Percentiles rank a stretch among this genome's conserved stretches.
phyloP scores from a whole-genome alignment of 2,113 vertebrate species.

The Anhinga anhinga region DNA sequence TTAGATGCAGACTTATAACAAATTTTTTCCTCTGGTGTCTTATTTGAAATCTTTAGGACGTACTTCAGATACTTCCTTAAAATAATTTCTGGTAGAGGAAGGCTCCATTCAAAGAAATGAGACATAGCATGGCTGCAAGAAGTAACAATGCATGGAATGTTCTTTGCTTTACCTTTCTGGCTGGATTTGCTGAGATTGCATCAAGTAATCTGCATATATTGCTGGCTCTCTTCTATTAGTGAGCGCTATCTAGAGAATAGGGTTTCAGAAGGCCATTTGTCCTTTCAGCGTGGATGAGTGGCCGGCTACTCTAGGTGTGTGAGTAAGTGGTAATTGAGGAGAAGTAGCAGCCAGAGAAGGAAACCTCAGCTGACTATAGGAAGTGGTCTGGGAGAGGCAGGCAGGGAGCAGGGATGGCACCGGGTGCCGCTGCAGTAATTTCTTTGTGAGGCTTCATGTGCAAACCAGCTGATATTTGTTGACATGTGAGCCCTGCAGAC shows the following conservation, averaged over 20 bases:
- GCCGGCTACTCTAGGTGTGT: background rate
- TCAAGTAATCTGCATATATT: background rate
- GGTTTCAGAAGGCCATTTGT: background rate
- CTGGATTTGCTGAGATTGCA: background rate
- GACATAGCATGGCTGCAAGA: background rate
- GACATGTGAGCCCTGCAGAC: slow-evolving; percentile 28
- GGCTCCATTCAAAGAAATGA: background rate
- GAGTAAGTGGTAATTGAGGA: background rate
- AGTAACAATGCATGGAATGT: background rate
- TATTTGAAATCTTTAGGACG: background rate
- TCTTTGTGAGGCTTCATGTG: background rate
- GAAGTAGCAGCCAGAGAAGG: background rate
- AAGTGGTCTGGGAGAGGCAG: background rate
- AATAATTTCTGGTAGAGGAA: background rate
- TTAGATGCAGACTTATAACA: background rate
- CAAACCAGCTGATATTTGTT: background rate
- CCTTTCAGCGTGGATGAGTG: background rate
- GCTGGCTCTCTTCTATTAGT: background rate
- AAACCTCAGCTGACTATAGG: background rate
- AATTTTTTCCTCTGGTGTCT: background rate
- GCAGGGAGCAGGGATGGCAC: background rate
- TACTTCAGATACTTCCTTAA: background rate
- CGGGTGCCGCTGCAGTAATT: rapidly evolving
- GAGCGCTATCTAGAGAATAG: background rate
- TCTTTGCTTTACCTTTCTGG: background rate